Base-by-base conservation (phyloP, 2,797 vertebrate species). In the Micromesistius poutassou region DNA sequence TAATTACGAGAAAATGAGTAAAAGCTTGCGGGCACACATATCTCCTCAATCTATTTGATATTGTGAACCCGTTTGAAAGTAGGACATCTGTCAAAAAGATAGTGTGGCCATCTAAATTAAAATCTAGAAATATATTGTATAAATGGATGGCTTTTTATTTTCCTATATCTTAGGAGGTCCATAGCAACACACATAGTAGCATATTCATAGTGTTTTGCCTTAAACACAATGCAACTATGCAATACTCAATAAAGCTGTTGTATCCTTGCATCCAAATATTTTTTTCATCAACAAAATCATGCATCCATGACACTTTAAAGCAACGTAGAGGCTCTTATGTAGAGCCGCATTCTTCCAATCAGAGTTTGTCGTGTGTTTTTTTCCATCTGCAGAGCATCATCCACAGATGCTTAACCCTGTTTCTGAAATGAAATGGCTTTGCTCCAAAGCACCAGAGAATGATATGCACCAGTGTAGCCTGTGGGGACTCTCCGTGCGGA, bases 391-490 rank as follows among this genome's bases (percentile, higher is more conserved):
- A 75, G 30, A 83, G 84, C 81, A 82, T 90, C 87, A 86, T 25
- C 55, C 55, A 88, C 86, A 86, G 85, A 91, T 86, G 86, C 80
- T 92, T 89, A 93, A 89, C 85, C 83, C 82, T 83, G 82, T 83
- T 92, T 92, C 91, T 88, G 86, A 93, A 93, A 91, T 90, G 46
- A 92, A 92, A 91, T 80, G 86, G 81, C 85, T 93, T 89, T 88
- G 86, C 91, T 93, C 80, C 73, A 79, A 88, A 91, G 90, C 90
- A 74, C 80, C 85, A 74, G 82, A 89, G 91, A 93, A 92, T 88
- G 87, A 91, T 87, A 85, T 81, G 85, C 87, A 87, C 79, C 89
- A 81, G 84, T 78, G 85, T 90, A 78, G 89, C 90, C 88, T 86
- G 84, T 85, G 80, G 88, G 90, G 87, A 91, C 85, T 82, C 85